Evolutionary conservation across 2,888 invertebrate species (phyloP).

Genomic region (Steinernema carpocapsae): DNA sequence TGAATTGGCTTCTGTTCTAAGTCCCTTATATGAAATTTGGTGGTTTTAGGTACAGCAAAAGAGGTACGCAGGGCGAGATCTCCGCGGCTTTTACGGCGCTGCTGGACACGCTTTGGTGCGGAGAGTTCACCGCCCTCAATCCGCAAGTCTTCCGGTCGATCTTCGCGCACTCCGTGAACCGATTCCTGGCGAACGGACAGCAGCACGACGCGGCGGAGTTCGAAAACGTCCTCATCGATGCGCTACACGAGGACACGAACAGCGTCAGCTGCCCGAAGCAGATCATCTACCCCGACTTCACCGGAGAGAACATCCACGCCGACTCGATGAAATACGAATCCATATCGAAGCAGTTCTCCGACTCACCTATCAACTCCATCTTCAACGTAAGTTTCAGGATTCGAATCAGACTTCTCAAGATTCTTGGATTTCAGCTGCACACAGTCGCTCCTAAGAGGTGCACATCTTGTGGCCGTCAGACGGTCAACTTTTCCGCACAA

Average conservation of each 20-base stretch:
- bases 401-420: background rate
- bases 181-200: slow-evolving; percentile 54
- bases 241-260: slow-evolving; percentile 70
- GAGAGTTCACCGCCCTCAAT: slow-evolving; percentile 52
- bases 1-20: background rate
- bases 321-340: slow-evolving; percentile 54
- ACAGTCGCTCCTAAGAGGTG: slow-evolving; percentile 13
- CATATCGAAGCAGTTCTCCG: slow-evolving; percentile 50
- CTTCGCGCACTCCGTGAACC: slow-evolving; percentile 48
- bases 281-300: slow-evolving; percentile 50
- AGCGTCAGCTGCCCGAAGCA: slow-evolving; percentile 45
- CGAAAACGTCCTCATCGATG: slow-evolving; percentile 72
- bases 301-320: slow-evolving; percentile 47
- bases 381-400: slow-evolving; percentile 54
- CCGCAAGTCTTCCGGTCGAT: slow-evolving; percentile 51
- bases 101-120: slow-evolving; percentile 58
- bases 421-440: slow-evolving; percentile 11
- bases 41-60: slow-evolving; percentile 48
- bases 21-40: background rate
- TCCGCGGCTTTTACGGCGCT: slow-evolving; percentile 61
- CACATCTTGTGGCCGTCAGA: background rate
- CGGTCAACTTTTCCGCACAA: background rate
- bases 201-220: slow-evolving; percentile 75
- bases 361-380: slow-evolving; percentile 57
- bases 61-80: slow-evolving; percentile 61